These are phyloP conservation scores for Trachops cirrhosus DNA, from an alignment of 2,797 vertebrate genomes.

Conservation along the genomic window DNA sequence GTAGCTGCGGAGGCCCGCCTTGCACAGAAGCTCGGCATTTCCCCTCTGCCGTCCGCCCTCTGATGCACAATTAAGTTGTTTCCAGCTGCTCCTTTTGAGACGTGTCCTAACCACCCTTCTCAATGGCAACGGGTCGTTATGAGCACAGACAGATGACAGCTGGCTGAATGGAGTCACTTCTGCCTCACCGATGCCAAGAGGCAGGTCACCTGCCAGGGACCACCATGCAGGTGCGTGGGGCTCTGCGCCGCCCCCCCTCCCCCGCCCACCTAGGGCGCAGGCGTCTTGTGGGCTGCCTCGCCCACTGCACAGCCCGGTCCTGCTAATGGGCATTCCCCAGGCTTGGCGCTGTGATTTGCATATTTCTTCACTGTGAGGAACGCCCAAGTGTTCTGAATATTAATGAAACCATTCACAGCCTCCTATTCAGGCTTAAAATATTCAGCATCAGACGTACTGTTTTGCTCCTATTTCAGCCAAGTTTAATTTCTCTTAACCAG, in stretches of 20 bases:
- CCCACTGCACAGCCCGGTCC: rapidly evolving
- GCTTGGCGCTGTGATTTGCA: not conserved
- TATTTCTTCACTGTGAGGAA: not conserved
- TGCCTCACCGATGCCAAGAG: not conserved
- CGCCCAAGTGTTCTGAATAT: slow-evolving; percentile 59
- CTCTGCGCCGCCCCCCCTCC: not conserved
- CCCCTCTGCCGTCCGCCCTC: not conserved
- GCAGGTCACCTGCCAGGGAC: not conserved
- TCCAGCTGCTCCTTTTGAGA: not conserved
- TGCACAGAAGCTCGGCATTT: rapidly evolving
- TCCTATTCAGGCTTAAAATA: slow-evolving; percentile 65
- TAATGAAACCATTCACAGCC: slow-evolving; percentile 56
- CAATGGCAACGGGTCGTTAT: not conserved
- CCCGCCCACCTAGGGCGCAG: not conserved
- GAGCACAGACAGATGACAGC: not conserved
- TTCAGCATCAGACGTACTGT: slow-evolving; percentile 60
- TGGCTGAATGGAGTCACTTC: not conserved
- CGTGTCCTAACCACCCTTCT: not conserved
- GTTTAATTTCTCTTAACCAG: slow-evolving; percentile 76
- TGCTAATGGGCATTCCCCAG: not conserved
- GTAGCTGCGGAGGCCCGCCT: not conserved
- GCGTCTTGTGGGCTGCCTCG: not conserved
- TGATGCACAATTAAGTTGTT: not conserved
- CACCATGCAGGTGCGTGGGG: not conserved
- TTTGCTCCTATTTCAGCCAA: slow-evolving; percentile 62